phyloP scores from a whole-genome alignment of 2,888 invertebrate species.

The Arenicola marina region DNA sequence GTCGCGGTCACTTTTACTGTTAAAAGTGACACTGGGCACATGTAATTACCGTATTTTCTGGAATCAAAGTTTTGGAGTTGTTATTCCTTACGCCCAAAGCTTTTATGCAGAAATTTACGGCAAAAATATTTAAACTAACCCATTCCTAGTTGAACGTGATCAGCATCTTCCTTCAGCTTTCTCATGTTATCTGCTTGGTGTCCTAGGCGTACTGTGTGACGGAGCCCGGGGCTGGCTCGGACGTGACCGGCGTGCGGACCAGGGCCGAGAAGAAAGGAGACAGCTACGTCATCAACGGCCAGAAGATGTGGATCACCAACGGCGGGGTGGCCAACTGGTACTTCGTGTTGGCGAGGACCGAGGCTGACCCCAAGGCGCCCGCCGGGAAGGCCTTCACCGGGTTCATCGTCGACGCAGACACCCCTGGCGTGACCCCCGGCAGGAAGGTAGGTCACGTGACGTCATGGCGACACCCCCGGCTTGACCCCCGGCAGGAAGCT shows the following conservation, averaged over 20 bases:
- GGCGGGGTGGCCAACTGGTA: constrained; percentile 93
- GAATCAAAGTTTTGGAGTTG: too few species aligned
- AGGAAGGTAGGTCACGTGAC: constrained; percentile 75
- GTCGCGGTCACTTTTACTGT: too few species aligned
- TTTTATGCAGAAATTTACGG: too few species aligned
- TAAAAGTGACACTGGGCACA: too few species aligned
- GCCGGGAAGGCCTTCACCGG: constrained; percentile 92
- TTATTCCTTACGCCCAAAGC: too few species aligned
- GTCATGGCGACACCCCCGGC: too few species aligned
- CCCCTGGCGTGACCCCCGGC: constrained; percentile 83
- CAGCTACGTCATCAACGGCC: constrained; percentile 87
- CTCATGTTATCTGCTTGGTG: too few species aligned
- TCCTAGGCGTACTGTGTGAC: constrained; percentile 89
- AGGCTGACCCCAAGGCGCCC: constrained; percentile 88
- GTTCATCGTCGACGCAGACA: constrained; percentile 92
- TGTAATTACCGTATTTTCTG: too few species aligned
- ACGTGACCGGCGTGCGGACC: constrained; percentile 89
- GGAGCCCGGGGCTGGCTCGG: constrained; percentile 95
- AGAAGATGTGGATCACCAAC: constrained; percentile 99
- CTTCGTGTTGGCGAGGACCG: constrained; percentile 90
- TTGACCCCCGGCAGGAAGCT: too few species aligned
- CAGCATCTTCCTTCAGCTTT: too few species aligned
- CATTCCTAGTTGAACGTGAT: too few species aligned
- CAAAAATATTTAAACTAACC: too few species aligned
- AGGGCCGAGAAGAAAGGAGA: constrained; percentile 88